phyloP scores from a whole-genome alignment of 2,797 vertebrate species.

The Betta splendens region DNA sequence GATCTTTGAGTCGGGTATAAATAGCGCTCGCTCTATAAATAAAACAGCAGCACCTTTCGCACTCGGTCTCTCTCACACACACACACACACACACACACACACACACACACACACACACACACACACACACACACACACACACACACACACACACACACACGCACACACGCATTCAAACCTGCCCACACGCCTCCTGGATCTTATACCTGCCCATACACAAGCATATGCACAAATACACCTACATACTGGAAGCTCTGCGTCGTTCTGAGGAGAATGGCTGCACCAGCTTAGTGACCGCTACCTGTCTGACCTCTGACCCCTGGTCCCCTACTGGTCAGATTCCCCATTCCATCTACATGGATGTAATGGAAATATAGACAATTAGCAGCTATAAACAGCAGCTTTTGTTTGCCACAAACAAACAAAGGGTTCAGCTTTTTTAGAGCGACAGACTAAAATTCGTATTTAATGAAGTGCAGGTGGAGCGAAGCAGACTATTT shows the following conservation, averaged over 20 bases:
- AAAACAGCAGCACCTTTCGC: conserved; percentile 78
- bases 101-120: conserved; percentile 27
- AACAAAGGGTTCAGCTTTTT: neutral
- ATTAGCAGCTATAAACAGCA: neutral
- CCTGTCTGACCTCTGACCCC: conserved; percentile 50
- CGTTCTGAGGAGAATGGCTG: conserved; percentile 49
- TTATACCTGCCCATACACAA: conserved; percentile 45
- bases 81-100: conserved; percentile 2
- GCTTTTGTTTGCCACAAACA: too few species aligned
- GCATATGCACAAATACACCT: conserved; percentile 33
- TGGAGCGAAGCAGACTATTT: conserved; percentile 38
- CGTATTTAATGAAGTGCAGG: conserved; percentile 17
- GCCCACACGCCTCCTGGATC: conserved; percentile 31
- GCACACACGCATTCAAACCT: conserved; percentile 31
- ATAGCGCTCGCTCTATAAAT: conserved; percentile 79
- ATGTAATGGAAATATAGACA: too few species aligned
- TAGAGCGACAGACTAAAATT: neutral
- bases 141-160: conserved; percentile 20
- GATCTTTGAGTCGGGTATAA: conserved; percentile 81
- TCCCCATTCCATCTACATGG: too few species aligned
- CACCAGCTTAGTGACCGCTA: conserved; percentile 22
- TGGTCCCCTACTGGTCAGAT: conserved; percentile 11
- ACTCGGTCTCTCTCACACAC: conserved; percentile 45
- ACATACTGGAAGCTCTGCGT: conserved; percentile 14
- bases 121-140: conserved; percentile 33